phyloP scores from a whole-genome alignment of 2,113 vertebrate species.

The Stomatorhinus ivindoensis region DNA sequence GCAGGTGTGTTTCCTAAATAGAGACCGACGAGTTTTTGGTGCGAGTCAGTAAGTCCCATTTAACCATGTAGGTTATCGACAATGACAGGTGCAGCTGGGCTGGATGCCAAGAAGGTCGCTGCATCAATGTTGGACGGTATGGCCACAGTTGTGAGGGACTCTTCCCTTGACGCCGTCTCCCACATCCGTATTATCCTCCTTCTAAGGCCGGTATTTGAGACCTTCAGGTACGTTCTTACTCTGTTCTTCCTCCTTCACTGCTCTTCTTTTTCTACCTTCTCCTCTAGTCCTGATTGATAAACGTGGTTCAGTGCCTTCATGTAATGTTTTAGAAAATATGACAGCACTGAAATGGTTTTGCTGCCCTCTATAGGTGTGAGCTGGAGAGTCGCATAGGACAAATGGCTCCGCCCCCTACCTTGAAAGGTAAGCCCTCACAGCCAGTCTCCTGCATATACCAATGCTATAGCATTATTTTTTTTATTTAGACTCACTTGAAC shows the following conservation, averaged over 20 bases:
- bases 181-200: slow-evolving; percentile 45
- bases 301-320: no score
- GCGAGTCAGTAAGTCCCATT: background rate
- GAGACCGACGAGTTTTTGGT: background rate
- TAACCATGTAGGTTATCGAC: background rate
- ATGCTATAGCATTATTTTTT: background rate
- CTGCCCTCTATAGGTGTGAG: slow-evolving; percentile 34
- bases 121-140: slow-evolving; percentile 49
- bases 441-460: background rate
- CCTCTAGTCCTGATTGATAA: no score
- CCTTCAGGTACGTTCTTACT: slow-evolving; percentile 40
- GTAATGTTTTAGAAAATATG: background rate
- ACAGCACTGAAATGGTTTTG: background rate
- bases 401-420: background rate
- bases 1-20: slow-evolving; percentile 38
- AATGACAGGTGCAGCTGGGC: slow-evolving; percentile 29
- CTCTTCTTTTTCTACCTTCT: background rate
- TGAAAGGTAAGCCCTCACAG: slow-evolving; percentile 34
- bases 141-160: slow-evolving; percentile 26
- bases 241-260: background rate
- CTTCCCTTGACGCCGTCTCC: slow-evolving; percentile 26
- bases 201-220: slow-evolving; percentile 30
- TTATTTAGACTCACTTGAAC: background rate
- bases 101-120: slow-evolving; percentile 27
- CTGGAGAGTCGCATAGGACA: slow-evolving; percentile 39